Conservation (phyloP, 2,797 vertebrate genomes). For the Ctenopoma kingsleyae region DNA sequence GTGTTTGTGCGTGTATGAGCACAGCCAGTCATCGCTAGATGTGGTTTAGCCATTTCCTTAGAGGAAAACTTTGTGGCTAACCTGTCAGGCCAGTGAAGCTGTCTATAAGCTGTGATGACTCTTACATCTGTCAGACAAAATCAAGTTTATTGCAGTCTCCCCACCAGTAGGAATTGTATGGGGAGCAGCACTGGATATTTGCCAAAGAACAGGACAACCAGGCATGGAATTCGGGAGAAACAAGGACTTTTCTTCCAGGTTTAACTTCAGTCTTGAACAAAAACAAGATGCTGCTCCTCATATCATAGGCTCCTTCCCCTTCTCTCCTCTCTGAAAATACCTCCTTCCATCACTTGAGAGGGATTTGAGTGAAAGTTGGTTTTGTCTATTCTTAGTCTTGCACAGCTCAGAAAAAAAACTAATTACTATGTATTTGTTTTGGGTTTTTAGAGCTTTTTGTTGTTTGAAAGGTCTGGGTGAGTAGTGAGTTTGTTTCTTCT, state of each 20-base stretch:
- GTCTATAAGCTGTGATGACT: constrained; percentile 66
- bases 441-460: constrained; percentile 45
- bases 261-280: constrained; percentile 58
- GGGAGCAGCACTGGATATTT: constrained; percentile 41
- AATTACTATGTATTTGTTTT: constrained; percentile 60
- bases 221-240: constrained; percentile 39
- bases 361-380: constrained; percentile 56
- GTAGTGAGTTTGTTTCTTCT: constrained; percentile 59
- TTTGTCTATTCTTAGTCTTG: constrained; percentile 59
- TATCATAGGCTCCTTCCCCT: constrained; percentile 11
- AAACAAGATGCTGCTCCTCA: constrained; percentile 63
- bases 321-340: constrained; percentile 40
- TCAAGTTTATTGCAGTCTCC: constrained; percentile 49
- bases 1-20: constrained; percentile 40
- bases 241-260: constrained; percentile 47
- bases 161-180: constrained; percentile 25
- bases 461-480: constrained; percentile 53
- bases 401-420: constrained; percentile 52
- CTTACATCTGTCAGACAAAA: constrained; percentile 72
- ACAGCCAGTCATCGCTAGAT: constrained; percentile 63
- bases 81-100: constrained; percentile 63
- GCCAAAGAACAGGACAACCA: constrained; percentile 46
- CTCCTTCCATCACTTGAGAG: constrained; percentile 55
- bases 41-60: constrained; percentile 74
- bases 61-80: constrained; percentile 69